These are phyloP conservation scores for Corythoichthys haematopterus DNA, from an alignment of 2,113 vertebrate genomes.

Conservation along the genomic window DNA sequence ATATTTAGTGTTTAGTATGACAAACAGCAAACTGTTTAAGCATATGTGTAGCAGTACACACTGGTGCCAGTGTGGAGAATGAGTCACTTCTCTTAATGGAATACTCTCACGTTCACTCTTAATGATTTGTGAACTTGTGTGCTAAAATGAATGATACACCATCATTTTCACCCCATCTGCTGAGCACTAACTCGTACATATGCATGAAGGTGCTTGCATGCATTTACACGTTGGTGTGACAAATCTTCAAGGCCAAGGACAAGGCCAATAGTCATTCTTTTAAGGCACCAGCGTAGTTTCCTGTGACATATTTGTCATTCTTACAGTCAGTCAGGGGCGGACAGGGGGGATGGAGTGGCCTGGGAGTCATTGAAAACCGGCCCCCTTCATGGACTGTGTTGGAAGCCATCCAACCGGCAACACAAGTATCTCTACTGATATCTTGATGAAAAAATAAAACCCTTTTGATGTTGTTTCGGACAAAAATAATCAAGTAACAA, in stretches of 20 bases:
- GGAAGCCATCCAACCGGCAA: too few species aligned
- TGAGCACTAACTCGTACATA: slow-evolving; percentile 11
- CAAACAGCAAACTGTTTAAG: slow-evolving; percentile 27
- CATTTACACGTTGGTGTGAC: neutral
- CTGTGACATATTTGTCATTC: too few species aligned
- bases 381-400: too few species aligned
- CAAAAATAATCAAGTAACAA: too few species aligned
- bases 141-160: slow-evolving; percentile 32
- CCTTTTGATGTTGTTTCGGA: too few species aligned
- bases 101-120: slow-evolving; percentile 1
- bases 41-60: neutral
- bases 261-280: too few species aligned
- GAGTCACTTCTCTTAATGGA: slow-evolving; percentile 9
- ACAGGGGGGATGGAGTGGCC: too few species aligned
- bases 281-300: too few species aligned
- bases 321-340: too few species aligned
- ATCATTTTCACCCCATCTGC: slow-evolving; percentile 24
- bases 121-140: slow-evolving; percentile 20
- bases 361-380: too few species aligned
- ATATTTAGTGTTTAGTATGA: neutral
- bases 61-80: slow-evolving; percentile 2
- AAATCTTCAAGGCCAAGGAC: neutral
- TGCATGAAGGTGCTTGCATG: slow-evolving; percentile 2
- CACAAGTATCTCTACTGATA: too few species aligned
- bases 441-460: too few species aligned